Percentiles rank a stretch among this genome's conserved stretches.
These are phyloP conservation scores for Varroa destructor DNA, from an alignment of 1,140 invertebrate genomes.

Conservation along the genomic window DNA sequence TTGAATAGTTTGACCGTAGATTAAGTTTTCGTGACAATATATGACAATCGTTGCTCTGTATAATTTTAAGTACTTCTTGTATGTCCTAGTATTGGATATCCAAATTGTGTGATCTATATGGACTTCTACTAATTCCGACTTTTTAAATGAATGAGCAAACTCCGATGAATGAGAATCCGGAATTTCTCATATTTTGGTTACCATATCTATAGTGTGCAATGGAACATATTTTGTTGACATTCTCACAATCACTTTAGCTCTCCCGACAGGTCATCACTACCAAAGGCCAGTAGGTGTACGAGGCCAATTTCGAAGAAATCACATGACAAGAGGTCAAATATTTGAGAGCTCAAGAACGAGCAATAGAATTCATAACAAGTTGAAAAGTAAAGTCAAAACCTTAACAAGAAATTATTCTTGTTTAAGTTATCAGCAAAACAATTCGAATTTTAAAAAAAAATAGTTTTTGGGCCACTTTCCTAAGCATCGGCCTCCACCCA, in stretches of 20 bases:
- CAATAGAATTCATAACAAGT: not conserved
- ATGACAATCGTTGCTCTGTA: no score
- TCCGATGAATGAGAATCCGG: conserved; percentile 3
- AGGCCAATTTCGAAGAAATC: not conserved
- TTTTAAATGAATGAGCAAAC: not conserved
- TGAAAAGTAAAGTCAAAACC: not conserved
- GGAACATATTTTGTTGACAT: conserved; percentile 7
- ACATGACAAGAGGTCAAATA: not conserved
- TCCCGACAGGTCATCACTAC: not conserved
- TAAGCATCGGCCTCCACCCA: no score
- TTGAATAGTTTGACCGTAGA: no score
- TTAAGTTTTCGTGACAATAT: no score
- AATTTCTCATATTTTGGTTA: conserved; percentile 1
- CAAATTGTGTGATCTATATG: not conserved
- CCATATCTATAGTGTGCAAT: not conserved
- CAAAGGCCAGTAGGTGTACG: not conserved
- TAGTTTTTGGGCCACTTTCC: no score
- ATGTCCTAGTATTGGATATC: conserved; percentile 4
- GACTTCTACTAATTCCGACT: not conserved
- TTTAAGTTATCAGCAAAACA: no score
- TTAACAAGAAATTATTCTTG: not conserved
- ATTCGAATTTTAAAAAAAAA: no score
- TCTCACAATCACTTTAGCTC: not conserved
- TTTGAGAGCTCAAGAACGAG: not conserved
- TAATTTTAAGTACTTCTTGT: no score